Percentiles rank a stretch among this genome's conserved stretches.
Evolutionary conservation across 2,113 vertebrate genomes (phyloP).

Genomic region (Hippocampus abdominalis): DNA sequence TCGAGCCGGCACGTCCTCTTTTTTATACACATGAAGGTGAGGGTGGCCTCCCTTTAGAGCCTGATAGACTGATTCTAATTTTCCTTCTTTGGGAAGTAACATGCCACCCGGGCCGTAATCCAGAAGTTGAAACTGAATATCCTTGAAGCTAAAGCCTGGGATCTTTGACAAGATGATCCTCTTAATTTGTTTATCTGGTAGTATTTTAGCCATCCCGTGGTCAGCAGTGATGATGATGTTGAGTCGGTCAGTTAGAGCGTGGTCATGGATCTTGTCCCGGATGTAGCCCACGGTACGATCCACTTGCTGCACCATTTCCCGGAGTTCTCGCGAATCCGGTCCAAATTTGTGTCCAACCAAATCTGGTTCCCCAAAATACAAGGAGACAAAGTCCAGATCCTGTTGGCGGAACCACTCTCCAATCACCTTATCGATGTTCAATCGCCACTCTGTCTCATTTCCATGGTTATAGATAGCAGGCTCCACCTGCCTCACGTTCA

Average conservation of each 20-base stretch:
- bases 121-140: conserved; percentile 78
- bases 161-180: conserved; percentile 30
- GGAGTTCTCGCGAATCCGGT: conserved; percentile 76
- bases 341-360: conserved; percentile 76
- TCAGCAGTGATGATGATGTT: conserved; percentile 84
- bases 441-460: conserved; percentile 79
- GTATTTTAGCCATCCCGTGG: conserved; percentile 80
- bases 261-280: conserved; percentile 54
- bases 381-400: conserved; percentile 78
- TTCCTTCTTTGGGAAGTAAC: conserved; percentile 78
- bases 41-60: conserved; percentile 77
- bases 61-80: conserved; percentile 74
- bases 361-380: conserved; percentile 89
- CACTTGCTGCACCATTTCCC: conserved; percentile 76
- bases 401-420: conserved; percentile 71
- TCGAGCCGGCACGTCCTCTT: conserved; percentile 73
- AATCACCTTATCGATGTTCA: conserved; percentile 76
- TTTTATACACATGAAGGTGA: conserved; percentile 79
- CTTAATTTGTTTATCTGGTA: conserved; percentile 21
- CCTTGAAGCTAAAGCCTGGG: conserved; percentile 72
- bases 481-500: conserved; percentile 73
- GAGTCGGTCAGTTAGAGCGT: conserved; percentile 64
- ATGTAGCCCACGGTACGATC: conserved; percentile 84
- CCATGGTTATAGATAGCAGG: conserved; percentile 61
- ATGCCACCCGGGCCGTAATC: conserved; percentile 80